Evolutionary conservation across 2,797 vertebrate species (phyloP), one percentile per base, ranked within the genome.

Genomic region (Clarias laeviceps): DNA sequence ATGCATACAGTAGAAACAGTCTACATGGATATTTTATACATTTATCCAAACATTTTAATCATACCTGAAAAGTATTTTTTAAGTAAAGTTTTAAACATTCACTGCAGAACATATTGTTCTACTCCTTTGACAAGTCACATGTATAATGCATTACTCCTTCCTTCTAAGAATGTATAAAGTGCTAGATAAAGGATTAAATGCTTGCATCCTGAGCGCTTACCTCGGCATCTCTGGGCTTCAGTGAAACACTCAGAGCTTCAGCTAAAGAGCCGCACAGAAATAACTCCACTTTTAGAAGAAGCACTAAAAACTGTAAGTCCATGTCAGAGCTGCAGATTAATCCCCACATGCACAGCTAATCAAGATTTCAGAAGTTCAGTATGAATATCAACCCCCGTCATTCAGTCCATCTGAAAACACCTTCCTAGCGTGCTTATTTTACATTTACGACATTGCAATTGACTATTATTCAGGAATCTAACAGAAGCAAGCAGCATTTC

Each of bases 211-310:
- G 5, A 34, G 22, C 7, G 1, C 62, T 77, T 77, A 86, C 85
- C 85, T 86, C 34, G 4, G 50, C 85, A 3, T 66, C 80, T 22
- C 70, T 20, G 0, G 62, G 80, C 11, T 82, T 27, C 45, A 57
- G 50, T 5, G 80, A 65, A 27, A 72, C 56, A 2, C 64, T 70
- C n/a, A 24, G n/a, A 61, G 64, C 20, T 34, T 29, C 20, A 14
- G n/a, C 7, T 18, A 79, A 29, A 20, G 59, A 56, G 5, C 50
- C 0, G 9, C 24, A 62, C 64, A 86, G 12, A 32, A 66, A 50
- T 0, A 65, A 32, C 2, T 20, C 40, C 40, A 54, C 8, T 3
- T 32, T 66, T 12, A 77, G 61, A 34, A 61, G 20, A n/a, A 86
- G 37, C n/a, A 18, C 0, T 6, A 27, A 5, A 18, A 83, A 24